These are phyloP conservation scores for Cataglyphis altisquamis DNA, from an alignment of 2,888 invertebrate species.

Conservation along the genomic window DNA sequence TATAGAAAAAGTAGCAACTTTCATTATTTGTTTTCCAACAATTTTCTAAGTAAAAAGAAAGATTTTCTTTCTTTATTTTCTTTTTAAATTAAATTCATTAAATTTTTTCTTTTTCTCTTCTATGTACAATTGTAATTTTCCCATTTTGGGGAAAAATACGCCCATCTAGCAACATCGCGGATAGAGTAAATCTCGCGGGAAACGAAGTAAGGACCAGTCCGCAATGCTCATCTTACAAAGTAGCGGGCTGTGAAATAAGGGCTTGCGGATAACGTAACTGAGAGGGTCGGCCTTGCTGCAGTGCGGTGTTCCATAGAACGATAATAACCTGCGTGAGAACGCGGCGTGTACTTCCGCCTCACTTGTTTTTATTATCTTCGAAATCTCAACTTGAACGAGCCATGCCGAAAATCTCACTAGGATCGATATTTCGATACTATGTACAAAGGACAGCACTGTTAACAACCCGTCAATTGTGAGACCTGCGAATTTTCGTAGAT, in stretches of 20 bases:
- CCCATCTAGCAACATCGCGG: background rate
- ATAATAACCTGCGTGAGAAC: conserved; percentile 68
- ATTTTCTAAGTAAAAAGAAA: background rate
- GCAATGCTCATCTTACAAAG: conserved; percentile 39
- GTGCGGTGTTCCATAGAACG: conserved; percentile 37
- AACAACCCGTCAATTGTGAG: conserved; percentile 66
- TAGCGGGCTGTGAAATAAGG: conserved; percentile 44
- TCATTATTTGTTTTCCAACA: background rate
- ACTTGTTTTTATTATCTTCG: conserved; percentile 68
- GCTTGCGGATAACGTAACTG: conserved; percentile 30
- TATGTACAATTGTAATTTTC: background rate
- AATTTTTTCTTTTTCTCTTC: background rate
- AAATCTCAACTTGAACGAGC: conserved; percentile 72
- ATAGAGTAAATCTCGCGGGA: conserved; percentile 26
- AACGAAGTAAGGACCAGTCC: conserved; percentile 21
- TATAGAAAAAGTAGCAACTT: background rate
- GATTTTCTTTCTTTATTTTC: background rate
- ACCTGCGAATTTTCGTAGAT: conserved; percentile 46
- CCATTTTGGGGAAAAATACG: conserved; percentile 14
- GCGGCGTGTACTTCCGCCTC: conserved; percentile 73
- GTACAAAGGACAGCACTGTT: conserved; percentile 59
- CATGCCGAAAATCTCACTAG: conserved; percentile 59
- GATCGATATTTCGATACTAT: conserved; percentile 67
- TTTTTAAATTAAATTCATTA: too few species aligned
- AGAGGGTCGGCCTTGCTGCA: background rate